These are phyloP conservation scores for Cinclus mexicanus DNA, from an alignment of 2,113 vertebrate species.

Conservation along the genomic window DNA sequence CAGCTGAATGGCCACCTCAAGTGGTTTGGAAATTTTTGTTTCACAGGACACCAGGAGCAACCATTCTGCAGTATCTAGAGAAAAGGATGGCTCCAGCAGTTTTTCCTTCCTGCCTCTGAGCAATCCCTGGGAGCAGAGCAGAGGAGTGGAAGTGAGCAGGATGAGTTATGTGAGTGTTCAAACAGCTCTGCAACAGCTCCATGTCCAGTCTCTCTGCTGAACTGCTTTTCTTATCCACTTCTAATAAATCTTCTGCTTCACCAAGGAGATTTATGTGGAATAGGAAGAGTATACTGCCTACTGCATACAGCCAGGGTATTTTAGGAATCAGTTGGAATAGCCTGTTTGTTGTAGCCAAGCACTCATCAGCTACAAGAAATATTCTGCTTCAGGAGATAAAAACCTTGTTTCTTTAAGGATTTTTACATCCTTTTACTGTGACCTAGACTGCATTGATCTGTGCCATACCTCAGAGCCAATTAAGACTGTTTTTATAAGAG, in stretches of 20 bases:
- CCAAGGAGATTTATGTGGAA: background rate
- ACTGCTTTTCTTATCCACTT: background rate
- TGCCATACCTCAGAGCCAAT: background rate
- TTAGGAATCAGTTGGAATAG: background rate
- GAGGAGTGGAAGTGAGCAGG: background rate
- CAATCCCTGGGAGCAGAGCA: background rate
- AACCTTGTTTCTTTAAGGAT: background rate
- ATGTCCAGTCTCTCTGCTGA: background rate
- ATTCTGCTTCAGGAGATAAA: background rate
- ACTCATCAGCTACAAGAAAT: background rate
- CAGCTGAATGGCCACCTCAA: background rate
- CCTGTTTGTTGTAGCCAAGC: background rate
- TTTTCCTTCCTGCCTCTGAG: background rate
- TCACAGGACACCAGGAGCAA: fast-evolving
- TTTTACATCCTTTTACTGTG: background rate
- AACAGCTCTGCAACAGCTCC: background rate
- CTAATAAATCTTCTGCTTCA: background rate
- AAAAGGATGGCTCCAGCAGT: background rate
- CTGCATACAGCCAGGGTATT: background rate
- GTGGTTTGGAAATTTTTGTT: background rate
- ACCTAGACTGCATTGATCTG: background rate
- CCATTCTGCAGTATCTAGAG: background rate
- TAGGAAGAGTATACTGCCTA: background rate
- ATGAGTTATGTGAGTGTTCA: background rate
- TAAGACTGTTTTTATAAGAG: background rate